These are phyloP conservation scores for Ypsolopha sequella DNA, from an alignment of 2,888 invertebrate genomes.

Conservation along the genomic window DNA sequence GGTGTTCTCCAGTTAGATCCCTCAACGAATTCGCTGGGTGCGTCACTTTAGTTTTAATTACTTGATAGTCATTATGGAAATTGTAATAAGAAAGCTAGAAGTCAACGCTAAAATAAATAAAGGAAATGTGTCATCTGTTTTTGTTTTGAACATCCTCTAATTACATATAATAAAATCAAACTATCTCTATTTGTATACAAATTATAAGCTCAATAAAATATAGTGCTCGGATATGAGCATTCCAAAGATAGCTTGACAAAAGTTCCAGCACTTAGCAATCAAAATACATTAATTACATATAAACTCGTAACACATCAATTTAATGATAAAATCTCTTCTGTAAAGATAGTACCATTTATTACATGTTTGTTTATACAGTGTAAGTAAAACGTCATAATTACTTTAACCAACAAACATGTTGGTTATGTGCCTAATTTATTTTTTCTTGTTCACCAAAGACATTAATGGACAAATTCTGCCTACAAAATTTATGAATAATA, in stretches of 20 bases:
- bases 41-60: constrained; percentile 24
- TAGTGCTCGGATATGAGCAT: no score
- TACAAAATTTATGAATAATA: not conserved
- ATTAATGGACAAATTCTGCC: not conserved
- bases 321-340: no score
- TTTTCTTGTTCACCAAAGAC: not conserved
- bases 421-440: not conserved
- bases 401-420: not conserved
- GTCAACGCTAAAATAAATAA: constrained; percentile 29
- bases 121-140: constrained; percentile 5
- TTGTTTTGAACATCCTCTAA: no score
- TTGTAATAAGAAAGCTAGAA: constrained; percentile 20
- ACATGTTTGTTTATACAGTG: no score
- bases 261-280: no score
- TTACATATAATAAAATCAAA: no score
- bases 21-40: constrained; percentile 3
- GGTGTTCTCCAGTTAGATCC: not conserved
- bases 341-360: no score
- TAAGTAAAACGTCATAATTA: not conserved
- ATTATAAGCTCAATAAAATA: no score
- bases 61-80: constrained; percentile 38
- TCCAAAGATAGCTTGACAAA: no score
- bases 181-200: no score
- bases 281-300: no score
- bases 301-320: no score